Conservation (phyloP, 2,113 vertebrate genomes). For the Ochotona princeps region DNA sequence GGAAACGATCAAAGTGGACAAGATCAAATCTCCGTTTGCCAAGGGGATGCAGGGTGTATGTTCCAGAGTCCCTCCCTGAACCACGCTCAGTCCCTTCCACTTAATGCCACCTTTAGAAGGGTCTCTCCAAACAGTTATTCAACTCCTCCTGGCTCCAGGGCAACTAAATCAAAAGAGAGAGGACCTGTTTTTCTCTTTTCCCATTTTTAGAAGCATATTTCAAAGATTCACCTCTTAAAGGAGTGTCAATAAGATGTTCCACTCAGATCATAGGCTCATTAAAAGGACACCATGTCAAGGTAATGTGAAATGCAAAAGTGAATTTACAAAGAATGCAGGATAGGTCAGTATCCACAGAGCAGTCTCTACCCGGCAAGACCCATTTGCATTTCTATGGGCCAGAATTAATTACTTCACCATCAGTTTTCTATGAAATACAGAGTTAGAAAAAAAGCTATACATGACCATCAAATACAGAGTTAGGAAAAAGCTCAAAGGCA, state of each 20-base stretch:
- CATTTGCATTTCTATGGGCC: conserved; percentile 36
- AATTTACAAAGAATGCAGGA: conserved; percentile 37
- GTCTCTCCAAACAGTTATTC: not conserved
- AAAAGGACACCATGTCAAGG: not conserved
- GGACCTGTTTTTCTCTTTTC: not conserved
- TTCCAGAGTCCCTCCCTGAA: not conserved
- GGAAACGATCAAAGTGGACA: not conserved
- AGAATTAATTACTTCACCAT: not conserved
- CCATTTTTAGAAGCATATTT: not conserved
- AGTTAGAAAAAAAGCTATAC: not conserved
- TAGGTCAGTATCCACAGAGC: not conserved
- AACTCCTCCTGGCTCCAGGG: not conserved
- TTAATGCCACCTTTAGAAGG: not conserved
- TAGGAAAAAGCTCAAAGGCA: not conserved
- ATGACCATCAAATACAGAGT: not conserved
- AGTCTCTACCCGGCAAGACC: not conserved
- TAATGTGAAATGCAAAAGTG: not conserved
- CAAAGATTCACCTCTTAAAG: conserved; percentile 19
- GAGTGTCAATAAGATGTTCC: not conserved
- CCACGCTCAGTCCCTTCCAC: not conserved
- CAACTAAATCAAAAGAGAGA: not conserved
- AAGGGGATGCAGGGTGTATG: not conserved
- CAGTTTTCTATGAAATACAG: not conserved
- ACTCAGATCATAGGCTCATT: not conserved
- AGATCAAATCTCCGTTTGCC: not conserved